Conservation (phyloP, 2,113 vertebrate species). For the Heterocephalus glaber region DNA sequence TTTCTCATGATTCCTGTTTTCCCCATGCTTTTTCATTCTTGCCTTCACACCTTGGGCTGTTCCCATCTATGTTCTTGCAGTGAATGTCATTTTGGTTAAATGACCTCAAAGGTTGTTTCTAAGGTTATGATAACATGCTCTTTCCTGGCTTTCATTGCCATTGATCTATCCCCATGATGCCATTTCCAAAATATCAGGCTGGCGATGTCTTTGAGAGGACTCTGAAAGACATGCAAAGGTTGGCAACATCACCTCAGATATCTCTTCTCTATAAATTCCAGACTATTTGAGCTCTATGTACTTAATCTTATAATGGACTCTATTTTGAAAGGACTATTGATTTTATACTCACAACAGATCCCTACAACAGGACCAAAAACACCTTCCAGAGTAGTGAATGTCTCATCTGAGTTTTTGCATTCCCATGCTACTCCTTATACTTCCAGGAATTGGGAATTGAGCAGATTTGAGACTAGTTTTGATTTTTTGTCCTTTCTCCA, state of each 20-base stretch:
- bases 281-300: background rate
- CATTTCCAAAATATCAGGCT: background rate
- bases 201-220: rapidly evolving
- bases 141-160: background rate
- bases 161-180: rapidly evolving
- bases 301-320: background rate
- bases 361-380: background rate
- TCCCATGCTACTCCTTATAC: background rate
- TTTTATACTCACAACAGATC: background rate
- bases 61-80: background rate
- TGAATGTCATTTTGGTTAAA: background rate
- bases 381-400: background rate
- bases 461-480: background rate
- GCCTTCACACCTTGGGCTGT: background rate
- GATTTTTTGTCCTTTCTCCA: background rate
- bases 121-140: rapidly evolving
- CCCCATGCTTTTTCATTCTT: background rate
- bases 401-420: background rate
- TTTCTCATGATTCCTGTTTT: background rate
- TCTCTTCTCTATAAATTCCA: background rate
- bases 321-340: background rate
- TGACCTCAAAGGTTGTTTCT: background rate
- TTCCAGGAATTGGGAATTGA: background rate
- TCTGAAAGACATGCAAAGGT: background rate
- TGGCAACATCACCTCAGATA: background rate